Conservation (phyloP, 2,113 vertebrate genomes). For the Engraulis encrasicolus region DNA sequence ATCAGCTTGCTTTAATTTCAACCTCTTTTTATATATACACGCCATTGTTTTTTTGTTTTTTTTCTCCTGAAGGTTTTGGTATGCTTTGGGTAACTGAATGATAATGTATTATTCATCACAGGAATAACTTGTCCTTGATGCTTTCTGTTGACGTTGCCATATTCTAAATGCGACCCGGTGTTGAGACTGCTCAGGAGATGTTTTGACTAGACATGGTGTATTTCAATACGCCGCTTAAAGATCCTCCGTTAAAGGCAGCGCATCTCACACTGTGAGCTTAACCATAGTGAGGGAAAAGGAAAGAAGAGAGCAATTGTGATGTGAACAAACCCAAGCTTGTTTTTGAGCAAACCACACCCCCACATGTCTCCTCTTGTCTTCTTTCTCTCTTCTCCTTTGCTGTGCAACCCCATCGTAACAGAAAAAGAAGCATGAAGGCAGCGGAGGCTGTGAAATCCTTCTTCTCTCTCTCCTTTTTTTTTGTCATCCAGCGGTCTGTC, state of each 20-base stretch:
- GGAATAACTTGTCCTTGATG: not conserved
- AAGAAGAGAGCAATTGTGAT: not conserved
- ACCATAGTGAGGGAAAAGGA: not conserved
- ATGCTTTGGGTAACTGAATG: not conserved
- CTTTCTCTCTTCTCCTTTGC: not conserved
- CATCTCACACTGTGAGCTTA: not conserved
- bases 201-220: not conserved
- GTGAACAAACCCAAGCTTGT: not conserved
- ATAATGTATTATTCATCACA: not conserved
- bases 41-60: not conserved
- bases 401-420: not conserved
- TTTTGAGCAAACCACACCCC: not conserved
- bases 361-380: not conserved
- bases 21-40: not conserved
- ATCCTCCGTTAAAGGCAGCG: not conserved
- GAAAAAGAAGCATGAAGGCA: too few relatives aligned
- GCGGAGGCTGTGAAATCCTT: not conserved
- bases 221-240: not conserved
- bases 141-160: not conserved
- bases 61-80: not conserved
- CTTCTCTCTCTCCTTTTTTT: not conserved
- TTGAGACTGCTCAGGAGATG: not conserved
- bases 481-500: not conserved
- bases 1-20: not conserved
- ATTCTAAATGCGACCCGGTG: not conserved